Evolutionary conservation across 2,113 vertebrate genomes (phyloP), one percentile per base, ranked within the genome.

Genomic region (Lonchura striata): DNA sequence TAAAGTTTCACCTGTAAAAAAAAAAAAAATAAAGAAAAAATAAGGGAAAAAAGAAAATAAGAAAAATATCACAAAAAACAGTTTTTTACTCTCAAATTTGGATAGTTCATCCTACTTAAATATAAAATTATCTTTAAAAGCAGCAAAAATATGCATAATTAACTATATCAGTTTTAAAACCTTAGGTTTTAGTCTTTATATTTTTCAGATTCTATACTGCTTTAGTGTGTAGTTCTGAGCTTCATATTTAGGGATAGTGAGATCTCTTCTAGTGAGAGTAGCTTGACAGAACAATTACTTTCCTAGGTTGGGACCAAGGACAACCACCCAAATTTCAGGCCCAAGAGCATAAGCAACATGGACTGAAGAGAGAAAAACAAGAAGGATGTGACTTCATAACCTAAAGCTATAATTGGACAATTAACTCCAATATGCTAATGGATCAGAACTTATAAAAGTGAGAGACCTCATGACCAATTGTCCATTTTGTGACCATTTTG

Each of bases 381-480:
- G 22, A 24, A 59, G n/a, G n/a, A 24, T 59, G 56, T 15, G n/a
- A 24, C 15, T 35, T 24, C 15, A 25, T 35, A 35, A 59, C 15
- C 10, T 59, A 59, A 59, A 59, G 56, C 56, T 59, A 11, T 35
- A 59, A 24, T 16, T 35, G n/a, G 56, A 35, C 15, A 35, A 59
- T 59, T 59, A 59, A 59, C 23, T 24, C 15, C 22, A 25, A 59
- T 35, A 35, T 37, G n/a, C 23, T 17, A 37, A 37, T 59, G 57
- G 57, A 37, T 10, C 57, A 37, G 15, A 59, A 25, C 10, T 25
- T 37, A 25, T 12, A 59, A 37, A 37, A 59, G 22, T 35, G 15
- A 25, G 57, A 59, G 23, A 17, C 23, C 10, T 10, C 10, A 5
- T 25, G n/a, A 35, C 15, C 0, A 0, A 10, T 17, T 5, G 3